Evolutionary conservation across 2,113 vertebrate genomes (phyloP).

Genomic region (Dasyornis broadbenti): DNA sequence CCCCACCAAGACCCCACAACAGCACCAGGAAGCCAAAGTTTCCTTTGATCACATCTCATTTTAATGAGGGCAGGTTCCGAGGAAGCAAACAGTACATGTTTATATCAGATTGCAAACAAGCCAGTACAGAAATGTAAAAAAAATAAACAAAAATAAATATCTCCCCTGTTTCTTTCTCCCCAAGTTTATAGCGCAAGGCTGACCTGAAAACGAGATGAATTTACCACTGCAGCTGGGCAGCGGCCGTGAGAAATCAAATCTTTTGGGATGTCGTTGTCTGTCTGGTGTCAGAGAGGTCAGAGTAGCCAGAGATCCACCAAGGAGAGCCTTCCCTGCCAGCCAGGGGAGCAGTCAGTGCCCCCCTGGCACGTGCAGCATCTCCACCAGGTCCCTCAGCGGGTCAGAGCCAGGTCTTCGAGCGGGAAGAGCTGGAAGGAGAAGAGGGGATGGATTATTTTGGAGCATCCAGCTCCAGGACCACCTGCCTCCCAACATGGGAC

Average conservation of each 20-base stretch:
- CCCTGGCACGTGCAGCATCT: not conserved
- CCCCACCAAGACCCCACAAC: not conserved
- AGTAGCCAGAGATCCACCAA: rapidly evolving
- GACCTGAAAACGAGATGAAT: constrained; percentile 28
- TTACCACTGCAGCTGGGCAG: not conserved
- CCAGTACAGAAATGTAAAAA: constrained; percentile 41
- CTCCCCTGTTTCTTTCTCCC: constrained; percentile 39
- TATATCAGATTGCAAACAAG: constrained; percentile 27
- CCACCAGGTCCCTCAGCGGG: not conserved
- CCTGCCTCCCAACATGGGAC: not conserved
- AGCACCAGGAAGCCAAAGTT: not conserved
- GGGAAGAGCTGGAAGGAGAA: not conserved
- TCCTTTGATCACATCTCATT: constrained; percentile 41
- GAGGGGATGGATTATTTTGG: not conserved
- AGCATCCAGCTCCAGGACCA: not conserved
- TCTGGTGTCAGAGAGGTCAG: constrained; percentile 9
- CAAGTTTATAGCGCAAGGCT: constrained; percentile 1
- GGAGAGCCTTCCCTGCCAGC: not conserved
- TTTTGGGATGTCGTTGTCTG: not conserved
- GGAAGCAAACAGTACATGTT: constrained; percentile 13
- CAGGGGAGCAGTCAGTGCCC: not conserved
- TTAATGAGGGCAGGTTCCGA: constrained; percentile 56
- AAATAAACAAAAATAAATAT: constrained; percentile 50
- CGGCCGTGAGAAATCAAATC: not conserved
- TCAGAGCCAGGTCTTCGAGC: not conserved